Evolutionary conservation across 2,797 vertebrate genomes (phyloP).

Genomic region (Labroides dimidiatus): DNA sequence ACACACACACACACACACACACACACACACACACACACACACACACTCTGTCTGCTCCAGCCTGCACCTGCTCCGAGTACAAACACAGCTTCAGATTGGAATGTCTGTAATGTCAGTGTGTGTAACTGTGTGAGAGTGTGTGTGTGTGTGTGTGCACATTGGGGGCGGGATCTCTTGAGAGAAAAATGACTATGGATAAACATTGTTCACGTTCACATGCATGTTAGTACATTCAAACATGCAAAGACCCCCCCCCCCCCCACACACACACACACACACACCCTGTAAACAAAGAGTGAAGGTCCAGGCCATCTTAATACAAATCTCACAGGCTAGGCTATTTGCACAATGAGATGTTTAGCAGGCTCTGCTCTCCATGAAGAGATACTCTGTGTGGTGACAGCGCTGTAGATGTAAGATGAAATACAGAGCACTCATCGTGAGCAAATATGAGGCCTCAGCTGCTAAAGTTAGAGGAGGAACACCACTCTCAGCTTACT

Average conservation of each 20-base stretch:
- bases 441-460: too few relatives aligned
- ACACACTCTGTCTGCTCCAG: slow-evolving; percentile 4
- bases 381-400: background rate
- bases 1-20: slow-evolving; percentile 2
- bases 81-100: slow-evolving; percentile 44
- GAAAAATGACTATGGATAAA: slow-evolving; percentile 14
- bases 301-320: background rate
- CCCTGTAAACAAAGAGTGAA: background rate
- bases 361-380: background rate
- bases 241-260: background rate
- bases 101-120: slow-evolving; percentile 47
- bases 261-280: too few relatives aligned
- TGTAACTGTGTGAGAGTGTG: slow-evolving; percentile 23
- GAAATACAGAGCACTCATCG: background rate
- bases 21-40: background rate
- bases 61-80: slow-evolving; percentile 56
- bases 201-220: background rate
- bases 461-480: background rate
- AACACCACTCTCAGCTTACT: background rate
- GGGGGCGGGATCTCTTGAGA: slow-evolving; percentile 36
- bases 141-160: slow-evolving; percentile 11
- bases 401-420: background rate
- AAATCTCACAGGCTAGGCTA: background rate
- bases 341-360: background rate
- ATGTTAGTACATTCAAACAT: background rate